Percentiles rank a stretch among this genome's conserved stretches.
phyloP scores from a whole-genome alignment of 2,113 vertebrate species.

The Sciurus niger region DNA sequence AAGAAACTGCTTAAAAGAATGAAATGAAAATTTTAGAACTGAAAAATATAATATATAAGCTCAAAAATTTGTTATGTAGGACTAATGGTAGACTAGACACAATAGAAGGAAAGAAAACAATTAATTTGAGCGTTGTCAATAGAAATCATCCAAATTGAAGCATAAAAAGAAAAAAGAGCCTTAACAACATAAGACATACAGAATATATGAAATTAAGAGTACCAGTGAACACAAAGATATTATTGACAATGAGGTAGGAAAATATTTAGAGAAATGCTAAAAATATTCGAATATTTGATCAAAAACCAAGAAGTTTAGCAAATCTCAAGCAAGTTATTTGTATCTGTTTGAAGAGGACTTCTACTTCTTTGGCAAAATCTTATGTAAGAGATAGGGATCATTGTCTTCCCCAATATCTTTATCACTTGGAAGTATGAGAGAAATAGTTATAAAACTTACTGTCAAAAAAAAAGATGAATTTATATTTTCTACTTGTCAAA shows the following conservation, averaged over 20 bases:
- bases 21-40: conserved; percentile 29
- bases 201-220: not conserved
- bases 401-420: not conserved
- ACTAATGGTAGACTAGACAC: not conserved
- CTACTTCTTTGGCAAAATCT: not conserved
- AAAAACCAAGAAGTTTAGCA: not conserved
- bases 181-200: not conserved
- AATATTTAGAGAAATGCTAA: not conserved
- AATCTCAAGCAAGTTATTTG: conserved; percentile 15
- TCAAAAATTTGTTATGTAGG: not conserved
- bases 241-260: not conserved
- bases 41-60: not conserved
- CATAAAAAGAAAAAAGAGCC: not conserved
- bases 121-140: not conserved
- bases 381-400: not conserved
- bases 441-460: conserved; percentile 1
- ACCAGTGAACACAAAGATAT: not conserved
- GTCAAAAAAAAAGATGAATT: not conserved
- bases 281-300: conserved; percentile 28
- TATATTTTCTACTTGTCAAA: conserved; percentile 12
- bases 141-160: not conserved
- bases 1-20: conserved; percentile 1
- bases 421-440: not conserved
- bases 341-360: conserved; percentile 14
- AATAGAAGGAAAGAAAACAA: conserved; percentile 32